Conservation (phyloP, 2,797 vertebrate genomes). For the Sorex maritimensis region DNA sequence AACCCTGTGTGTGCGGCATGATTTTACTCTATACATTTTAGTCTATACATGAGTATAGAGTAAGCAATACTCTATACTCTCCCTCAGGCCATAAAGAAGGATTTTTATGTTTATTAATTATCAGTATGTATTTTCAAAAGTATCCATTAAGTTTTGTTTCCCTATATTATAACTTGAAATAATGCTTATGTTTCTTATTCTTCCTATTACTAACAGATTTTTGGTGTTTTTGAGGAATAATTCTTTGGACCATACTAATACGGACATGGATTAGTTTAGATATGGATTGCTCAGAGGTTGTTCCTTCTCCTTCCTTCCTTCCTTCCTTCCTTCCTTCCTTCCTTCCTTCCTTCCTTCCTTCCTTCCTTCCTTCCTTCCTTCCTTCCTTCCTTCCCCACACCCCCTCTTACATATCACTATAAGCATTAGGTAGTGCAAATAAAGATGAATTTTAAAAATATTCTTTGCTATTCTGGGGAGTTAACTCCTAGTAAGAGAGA, state of each 20-base stretch:
- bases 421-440: neutral
- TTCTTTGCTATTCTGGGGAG: neutral
- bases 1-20: no score
- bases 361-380: no score
- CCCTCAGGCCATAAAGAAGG: no score
- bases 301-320: no score
- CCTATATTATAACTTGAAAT: neutral
- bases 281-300: neutral
- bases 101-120: neutral
- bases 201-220: neutral
- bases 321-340: no score
- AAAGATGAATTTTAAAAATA: neutral
- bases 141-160: conserved; percentile 27
- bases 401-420: neutral
- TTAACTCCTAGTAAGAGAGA: neutral
- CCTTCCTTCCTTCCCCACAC: no score
- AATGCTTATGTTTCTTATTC: neutral
- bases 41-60: no score
- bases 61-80: no score
- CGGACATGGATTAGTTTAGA: neutral
- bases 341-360: no score
- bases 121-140: conserved; percentile 31
- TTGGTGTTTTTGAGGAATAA: neutral
- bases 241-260: neutral
- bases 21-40: no score